phyloP scores from a whole-genome alignment of 2,797 vertebrate species.

The Emydoidea blandingii region DNA sequence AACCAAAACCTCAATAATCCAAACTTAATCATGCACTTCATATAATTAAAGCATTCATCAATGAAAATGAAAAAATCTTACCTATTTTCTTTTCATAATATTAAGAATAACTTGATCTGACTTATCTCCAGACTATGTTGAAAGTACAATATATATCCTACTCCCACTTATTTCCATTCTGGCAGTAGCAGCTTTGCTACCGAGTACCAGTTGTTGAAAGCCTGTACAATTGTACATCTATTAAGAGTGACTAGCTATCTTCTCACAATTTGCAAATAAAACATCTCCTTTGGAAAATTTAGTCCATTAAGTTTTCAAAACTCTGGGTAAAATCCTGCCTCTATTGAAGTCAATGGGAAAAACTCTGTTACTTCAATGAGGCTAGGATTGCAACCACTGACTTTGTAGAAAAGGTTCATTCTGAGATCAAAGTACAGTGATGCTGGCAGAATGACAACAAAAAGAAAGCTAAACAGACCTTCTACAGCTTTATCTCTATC shows the following conservation, averaged over 20 bases:
- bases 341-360: slow-evolving; percentile 1
- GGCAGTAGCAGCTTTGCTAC: not conserved
- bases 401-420: slow-evolving; percentile 27
- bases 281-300: not conserved
- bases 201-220: not conserved
- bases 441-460: not conserved
- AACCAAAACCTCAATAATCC: not conserved
- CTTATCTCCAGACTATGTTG: not conserved
- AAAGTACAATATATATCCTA: not conserved
- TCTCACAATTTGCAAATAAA: not conserved
- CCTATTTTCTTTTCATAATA: not conserved
- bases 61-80: not conserved
- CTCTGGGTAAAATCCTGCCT: not conserved
- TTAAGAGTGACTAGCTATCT: not conserved
- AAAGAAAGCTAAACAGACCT: not conserved
- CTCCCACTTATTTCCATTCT: not conserved
- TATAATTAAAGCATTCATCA: not conserved
- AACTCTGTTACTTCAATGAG: not conserved
- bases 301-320: not conserved
- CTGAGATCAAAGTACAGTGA: not conserved
- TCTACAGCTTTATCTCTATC: too few species aligned
- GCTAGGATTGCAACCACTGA: not conserved
- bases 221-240: not conserved
- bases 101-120: not conserved
- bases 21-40: not conserved